phyloP scores from a whole-genome alignment of 2,113 vertebrate genomes.

The Microcebus tavaratra region DNA sequence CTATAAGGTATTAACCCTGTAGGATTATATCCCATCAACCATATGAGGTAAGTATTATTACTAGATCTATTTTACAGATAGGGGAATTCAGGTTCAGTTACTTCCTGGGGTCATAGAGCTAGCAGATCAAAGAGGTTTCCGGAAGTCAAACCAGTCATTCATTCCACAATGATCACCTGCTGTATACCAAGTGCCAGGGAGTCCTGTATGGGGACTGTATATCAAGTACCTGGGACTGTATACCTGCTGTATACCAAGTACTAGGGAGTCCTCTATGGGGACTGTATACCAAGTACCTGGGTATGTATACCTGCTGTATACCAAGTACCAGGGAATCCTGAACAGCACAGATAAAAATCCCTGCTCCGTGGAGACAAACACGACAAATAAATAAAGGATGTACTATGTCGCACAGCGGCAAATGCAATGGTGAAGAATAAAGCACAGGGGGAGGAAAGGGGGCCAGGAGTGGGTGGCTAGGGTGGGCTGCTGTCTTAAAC shows the following conservation, averaged over 20 bases:
- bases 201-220: no score
- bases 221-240: no score
- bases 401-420: accelerated
- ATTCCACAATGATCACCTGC: not conserved
- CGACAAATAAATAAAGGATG: not conserved
- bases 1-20: not conserved
- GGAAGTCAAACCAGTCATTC: not conserved
- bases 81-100: not conserved
- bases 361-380: not conserved
- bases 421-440: not conserved
- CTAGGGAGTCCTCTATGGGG: no score
- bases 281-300: no score
- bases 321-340: not conserved
- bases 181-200: not conserved
- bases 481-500: not conserved
- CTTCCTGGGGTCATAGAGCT: not conserved
- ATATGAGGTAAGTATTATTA: not conserved
- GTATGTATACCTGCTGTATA: not conserved
- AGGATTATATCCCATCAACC: not conserved
- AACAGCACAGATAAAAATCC: not conserved
- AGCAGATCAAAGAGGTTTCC: not conserved
- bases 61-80: not conserved
- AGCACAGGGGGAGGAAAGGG: not conserved
- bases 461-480: not conserved
- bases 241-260: not conserved